Conservation (phyloP, 2,113 vertebrate genomes). For the Anser cygnoides region DNA sequence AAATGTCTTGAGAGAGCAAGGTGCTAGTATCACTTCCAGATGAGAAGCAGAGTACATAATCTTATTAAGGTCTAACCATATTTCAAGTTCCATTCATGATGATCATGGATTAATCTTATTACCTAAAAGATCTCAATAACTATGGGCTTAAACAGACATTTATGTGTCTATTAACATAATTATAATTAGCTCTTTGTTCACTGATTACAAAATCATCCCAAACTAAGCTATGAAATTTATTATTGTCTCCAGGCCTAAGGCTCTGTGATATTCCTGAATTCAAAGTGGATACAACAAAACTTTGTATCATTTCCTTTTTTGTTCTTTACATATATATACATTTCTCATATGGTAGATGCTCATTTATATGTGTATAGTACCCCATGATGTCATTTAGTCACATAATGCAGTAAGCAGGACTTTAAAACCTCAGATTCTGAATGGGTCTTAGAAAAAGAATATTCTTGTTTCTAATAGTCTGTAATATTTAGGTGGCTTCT, state of each 20-base stretch:
- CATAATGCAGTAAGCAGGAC: not conserved
- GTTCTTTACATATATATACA: not conserved
- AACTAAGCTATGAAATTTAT: not conserved
- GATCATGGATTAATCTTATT: not conserved
- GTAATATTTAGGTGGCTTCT: not conserved
- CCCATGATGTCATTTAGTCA: not conserved
- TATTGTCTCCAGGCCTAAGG: not conserved
- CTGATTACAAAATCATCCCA: not conserved
- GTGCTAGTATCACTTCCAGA: not conserved
- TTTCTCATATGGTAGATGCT: not conserved
- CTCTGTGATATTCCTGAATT: not conserved
- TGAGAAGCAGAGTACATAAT: not conserved
- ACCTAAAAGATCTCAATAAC: not conserved
- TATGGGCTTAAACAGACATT: not conserved
- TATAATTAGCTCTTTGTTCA: not conserved
- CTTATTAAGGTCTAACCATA: slow-evolving; percentile 11
- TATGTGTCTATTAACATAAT: not conserved
- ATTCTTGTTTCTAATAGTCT: not conserved
- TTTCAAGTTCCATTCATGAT: not conserved
- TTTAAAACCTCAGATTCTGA: not conserved
- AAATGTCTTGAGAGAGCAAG: not conserved
- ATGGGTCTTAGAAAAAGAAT: not conserved
- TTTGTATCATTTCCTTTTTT: not conserved
- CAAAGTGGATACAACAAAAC: not conserved
- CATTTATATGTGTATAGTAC: too few relatives aligned